Evolutionary conservation across 2,888 invertebrate genomes (phyloP).

Genomic region (Hydrotaea cyrtoneurina): DNA sequence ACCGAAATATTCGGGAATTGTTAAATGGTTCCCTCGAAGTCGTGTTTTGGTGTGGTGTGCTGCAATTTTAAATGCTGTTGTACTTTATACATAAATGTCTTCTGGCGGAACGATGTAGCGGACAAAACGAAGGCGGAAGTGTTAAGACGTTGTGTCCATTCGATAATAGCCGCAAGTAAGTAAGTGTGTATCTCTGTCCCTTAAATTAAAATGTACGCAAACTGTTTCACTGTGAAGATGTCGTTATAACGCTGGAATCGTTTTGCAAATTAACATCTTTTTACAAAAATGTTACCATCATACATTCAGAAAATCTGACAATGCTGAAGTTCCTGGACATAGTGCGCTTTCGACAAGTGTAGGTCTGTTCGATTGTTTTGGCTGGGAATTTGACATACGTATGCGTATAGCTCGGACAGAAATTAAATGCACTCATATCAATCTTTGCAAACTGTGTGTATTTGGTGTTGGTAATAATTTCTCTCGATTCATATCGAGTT

Average conservation of each 20-base stretch:
- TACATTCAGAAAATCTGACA: no score
- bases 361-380: no score
- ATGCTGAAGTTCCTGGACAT: no score
- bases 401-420: no score
- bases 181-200: neutral
- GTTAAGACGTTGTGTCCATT: neutral
- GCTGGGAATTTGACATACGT: no score
- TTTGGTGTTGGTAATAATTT: no score
- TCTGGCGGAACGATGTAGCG: neutral
- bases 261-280: conserved; percentile 18
- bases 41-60: no score
- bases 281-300: neutral
- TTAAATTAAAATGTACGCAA: neutral
- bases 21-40: neutral
- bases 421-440: no score
- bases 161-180: neutral
- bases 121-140: conserved; percentile 9
- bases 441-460: no score
- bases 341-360: no score
- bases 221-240: neutral
- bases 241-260: conserved; percentile 3
- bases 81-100: neutral
- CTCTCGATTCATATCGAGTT: no score
- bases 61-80: no score
- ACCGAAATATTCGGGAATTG: neutral